Evolutionary conservation across 1,140 invertebrate species (phyloP).

Genomic region (Bursaphelenchus mucronatus): DNA sequence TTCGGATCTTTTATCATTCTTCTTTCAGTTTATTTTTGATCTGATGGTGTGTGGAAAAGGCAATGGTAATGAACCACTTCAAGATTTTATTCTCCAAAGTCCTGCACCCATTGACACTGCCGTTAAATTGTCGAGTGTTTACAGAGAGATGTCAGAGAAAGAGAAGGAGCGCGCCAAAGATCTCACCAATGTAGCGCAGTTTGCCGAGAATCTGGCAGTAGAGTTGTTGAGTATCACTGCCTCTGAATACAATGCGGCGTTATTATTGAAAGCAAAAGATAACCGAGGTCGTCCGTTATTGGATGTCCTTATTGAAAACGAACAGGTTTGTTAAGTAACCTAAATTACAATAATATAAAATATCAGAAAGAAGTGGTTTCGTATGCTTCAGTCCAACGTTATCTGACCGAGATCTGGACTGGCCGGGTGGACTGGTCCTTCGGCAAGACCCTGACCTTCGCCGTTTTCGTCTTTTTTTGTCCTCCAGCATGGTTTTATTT

Average conservation of each 20-base stretch:
- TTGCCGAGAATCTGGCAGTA: conserved; percentile 93
- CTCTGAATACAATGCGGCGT: conserved; percentile 82
- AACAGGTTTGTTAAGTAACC: conserved; percentile 83
- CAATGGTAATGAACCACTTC: conserved; percentile 85
- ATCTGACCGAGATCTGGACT: conserved; percentile 85
- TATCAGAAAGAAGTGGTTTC: conserved; percentile 60
- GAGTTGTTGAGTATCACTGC: conserved; percentile 88
- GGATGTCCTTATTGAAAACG: conserved; percentile 94
- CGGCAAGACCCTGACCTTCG: conserved; percentile 84
- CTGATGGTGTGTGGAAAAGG: conserved; percentile 96
- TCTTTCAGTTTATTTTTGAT: conserved; percentile 84
- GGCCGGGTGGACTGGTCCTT: conserved; percentile 89
- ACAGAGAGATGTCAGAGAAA: conserved; percentile 74
- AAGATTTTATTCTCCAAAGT: conserved; percentile 91
- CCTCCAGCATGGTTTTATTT: conserved; percentile 93
- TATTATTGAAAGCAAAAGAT: conserved; percentile 83
- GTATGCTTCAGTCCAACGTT: conserved; percentile 65
- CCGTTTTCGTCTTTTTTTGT: conserved; percentile 82
- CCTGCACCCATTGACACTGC: conserved; percentile 95
- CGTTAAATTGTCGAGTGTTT: conserved; percentile 83
- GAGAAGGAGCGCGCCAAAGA: conserved; percentile 97
- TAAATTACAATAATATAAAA: not conserved
- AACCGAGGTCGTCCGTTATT: conserved; percentile 85
- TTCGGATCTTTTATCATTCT: not conserved
- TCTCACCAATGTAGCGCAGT: conserved; percentile 82